Base-by-base conservation (phyloP, 35 echinoderm and acorn worm species). In the Holothuria glaberrima region DNA sequence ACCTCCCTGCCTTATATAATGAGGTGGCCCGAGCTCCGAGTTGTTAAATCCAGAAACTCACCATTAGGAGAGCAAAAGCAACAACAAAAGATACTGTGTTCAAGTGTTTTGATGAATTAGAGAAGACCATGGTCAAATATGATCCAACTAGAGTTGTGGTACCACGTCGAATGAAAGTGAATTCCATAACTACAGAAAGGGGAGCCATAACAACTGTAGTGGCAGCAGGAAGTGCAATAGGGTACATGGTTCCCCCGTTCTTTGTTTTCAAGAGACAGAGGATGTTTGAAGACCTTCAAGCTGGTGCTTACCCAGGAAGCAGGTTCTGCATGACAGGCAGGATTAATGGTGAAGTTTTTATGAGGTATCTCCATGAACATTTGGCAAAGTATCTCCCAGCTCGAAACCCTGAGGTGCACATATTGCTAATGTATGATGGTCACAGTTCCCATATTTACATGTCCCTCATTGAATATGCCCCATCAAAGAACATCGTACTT, bases 341-440 rank as follows among this genome's bases (percentile, higher is more conserved):
- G 73, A 82, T 27, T 68, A 89, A 89, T 60, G 71, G 64, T 1
- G 65, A 89, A 27, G 68, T 89, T 2, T 89, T 89, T 25, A 35
- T 26, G 68, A 33, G 36, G 13, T n/a, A 71, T 32, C 18, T 75
- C 4, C 6, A 89, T 24, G 41, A 76, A 3, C 87, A 89, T 31
- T 76, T 89, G 5, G 9, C 32, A 14, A 89, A 89, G 71, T 48
- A 46, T 48, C 67, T 78, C n/a, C 20, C 87, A 22, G 35, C 21
- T 12, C 7, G 17, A 25, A 33, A 25, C 5, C 19, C 19, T 16
- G 13, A 77, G 2, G 33, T 13, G 26, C 86, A 73, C 24, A 0
- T 75, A 6, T n/a, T 75, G 14, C 2, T 41, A 7, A 41, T 4
- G 36, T 7, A 41, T 41, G 2, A 41, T 41, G 36, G 36, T 41